A percentile compares a stretch with the other conserved stretches of the same genome.
Conservation (phyloP, 2,113 vertebrate species). For the Tenebrosternarchus preto region DNA sequence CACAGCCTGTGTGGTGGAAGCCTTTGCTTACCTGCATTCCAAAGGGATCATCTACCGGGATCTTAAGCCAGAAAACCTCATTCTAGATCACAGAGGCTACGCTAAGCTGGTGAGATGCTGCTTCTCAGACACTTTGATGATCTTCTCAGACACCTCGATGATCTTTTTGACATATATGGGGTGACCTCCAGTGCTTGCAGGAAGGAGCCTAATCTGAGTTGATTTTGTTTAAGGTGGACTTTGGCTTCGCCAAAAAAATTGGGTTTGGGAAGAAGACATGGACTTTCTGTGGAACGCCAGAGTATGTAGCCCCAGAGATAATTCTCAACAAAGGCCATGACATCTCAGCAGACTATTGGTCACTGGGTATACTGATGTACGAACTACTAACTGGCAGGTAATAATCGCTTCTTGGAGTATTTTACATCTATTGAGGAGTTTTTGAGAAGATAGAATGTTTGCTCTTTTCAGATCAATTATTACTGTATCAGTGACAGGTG, state of each 20-base stretch:
- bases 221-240: constrained; percentile 83
- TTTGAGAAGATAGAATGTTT: not conserved
- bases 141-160: not conserved
- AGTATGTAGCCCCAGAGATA: constrained; percentile 97
- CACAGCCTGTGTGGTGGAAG: constrained; percentile 93
- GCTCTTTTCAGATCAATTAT: too few species aligned
- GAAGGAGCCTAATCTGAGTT: not conserved
- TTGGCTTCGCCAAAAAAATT: constrained; percentile 98
- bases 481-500: not conserved
- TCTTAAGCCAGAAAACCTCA: constrained; percentile 98
- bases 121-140: not conserved
- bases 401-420: constrained; percentile 37
- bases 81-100: constrained; percentile 93
- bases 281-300: constrained; percentile 98
- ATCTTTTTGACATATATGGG: not conserved
- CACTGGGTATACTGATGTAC: constrained; percentile 96
- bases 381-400: constrained; percentile 98
- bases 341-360: constrained; percentile 97
- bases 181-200: not conserved
- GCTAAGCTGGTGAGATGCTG: constrained; percentile 90
- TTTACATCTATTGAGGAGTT: not conserved
- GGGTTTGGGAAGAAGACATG: constrained; percentile 98
- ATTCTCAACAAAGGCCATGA: constrained; percentile 98
- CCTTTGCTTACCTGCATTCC: constrained; percentile 96
- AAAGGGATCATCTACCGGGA: constrained; percentile 98